Conservation (phyloP, 2,888 invertebrate species). For the Temnothorax rugatulus region DNA sequence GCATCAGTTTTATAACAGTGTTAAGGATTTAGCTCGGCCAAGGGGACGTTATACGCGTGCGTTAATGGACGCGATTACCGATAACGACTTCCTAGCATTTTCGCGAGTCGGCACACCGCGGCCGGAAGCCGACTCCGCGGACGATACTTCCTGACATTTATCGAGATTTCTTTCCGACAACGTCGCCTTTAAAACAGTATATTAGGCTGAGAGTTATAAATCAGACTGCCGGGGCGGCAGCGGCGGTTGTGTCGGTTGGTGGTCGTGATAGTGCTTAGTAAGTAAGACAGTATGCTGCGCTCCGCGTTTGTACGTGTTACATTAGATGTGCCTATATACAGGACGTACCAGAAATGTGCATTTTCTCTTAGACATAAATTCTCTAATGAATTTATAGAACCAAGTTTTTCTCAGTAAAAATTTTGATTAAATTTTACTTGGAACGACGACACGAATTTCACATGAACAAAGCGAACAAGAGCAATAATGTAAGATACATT, state of each 20-base stretch:
- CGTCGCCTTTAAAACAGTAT: conserved; percentile 75
- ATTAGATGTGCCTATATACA: conserved; percentile 42
- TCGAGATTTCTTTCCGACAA: conserved; percentile 72
- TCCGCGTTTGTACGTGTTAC: conserved; percentile 62
- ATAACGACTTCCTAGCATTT: conserved; percentile 72
- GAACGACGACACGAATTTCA: neutral
- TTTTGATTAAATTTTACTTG: neutral
- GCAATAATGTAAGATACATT: neutral
- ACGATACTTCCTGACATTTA: conserved; percentile 70
- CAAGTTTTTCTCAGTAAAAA: neutral
- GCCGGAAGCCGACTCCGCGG: conserved; percentile 56
- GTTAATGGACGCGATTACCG: conserved; percentile 70
- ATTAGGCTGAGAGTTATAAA: conserved; percentile 73
- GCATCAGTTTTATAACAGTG: conserved; percentile 59
- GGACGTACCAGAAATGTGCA: conserved; percentile 35
- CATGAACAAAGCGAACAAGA: neutral
- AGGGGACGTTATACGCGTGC: conserved; percentile 56
- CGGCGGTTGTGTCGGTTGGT: conserved; percentile 60
- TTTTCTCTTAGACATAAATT: neutral
- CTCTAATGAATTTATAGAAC: neutral
- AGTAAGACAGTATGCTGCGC: conserved; percentile 75
- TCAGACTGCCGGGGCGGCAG: conserved; percentile 63
- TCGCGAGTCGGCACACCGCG: conserved; percentile 49
- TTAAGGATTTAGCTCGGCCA: conserved; percentile 36
- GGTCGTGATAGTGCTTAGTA: conserved; percentile 72